Percentiles rank a stretch among this genome's conserved stretches.
These are phyloP conservation scores for Phengaris arion DNA, from an alignment of 2,888 invertebrate genomes.

Conservation along the genomic window DNA sequence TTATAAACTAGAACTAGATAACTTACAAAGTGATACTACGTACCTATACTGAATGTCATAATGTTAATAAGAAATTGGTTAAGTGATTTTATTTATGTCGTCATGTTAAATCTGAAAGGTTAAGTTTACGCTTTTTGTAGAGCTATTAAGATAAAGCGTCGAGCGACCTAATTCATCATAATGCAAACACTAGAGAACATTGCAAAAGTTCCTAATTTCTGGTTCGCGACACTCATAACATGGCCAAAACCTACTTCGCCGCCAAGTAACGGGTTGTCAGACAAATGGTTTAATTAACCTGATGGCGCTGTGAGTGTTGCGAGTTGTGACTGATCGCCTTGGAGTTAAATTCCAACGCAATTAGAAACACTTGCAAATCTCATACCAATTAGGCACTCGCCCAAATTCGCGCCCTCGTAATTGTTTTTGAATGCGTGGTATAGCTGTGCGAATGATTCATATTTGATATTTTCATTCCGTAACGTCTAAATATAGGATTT, in stretches of 20 bases:
- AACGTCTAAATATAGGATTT: background rate
- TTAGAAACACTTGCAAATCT: slow-evolving; percentile 78
- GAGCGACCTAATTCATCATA: too few species aligned
- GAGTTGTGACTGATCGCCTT: slow-evolving; percentile 67
- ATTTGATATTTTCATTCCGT: slow-evolving; percentile 37
- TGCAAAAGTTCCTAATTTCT: background rate
- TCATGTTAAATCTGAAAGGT: too few species aligned
- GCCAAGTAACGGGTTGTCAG: slow-evolving; percentile 57
- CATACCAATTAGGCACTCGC: slow-evolving; percentile 78
- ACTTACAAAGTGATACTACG: too few species aligned
- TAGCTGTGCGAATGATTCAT: slow-evolving; percentile 66
- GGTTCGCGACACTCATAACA: background rate
- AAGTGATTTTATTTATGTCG: too few species aligned
- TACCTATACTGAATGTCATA: too few species aligned
- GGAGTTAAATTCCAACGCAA: slow-evolving; percentile 73
- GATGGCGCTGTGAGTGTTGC: slow-evolving; percentile 55
- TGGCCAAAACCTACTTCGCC: slow-evolving; percentile 28
- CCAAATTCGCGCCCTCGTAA: slow-evolving; percentile 75
- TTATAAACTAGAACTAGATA: too few species aligned
- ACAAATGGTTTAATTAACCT: slow-evolving; percentile 79
- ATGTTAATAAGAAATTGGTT: too few species aligned
- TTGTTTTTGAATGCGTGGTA: slow-evolving; percentile 77
- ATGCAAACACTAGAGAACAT: too few species aligned
- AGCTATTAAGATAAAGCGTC: too few species aligned
- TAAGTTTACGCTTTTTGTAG: too few species aligned